Evolutionary conservation across 2,797 vertebrate genomes (phyloP).

Genomic region (Galago senegalensis): DNA sequence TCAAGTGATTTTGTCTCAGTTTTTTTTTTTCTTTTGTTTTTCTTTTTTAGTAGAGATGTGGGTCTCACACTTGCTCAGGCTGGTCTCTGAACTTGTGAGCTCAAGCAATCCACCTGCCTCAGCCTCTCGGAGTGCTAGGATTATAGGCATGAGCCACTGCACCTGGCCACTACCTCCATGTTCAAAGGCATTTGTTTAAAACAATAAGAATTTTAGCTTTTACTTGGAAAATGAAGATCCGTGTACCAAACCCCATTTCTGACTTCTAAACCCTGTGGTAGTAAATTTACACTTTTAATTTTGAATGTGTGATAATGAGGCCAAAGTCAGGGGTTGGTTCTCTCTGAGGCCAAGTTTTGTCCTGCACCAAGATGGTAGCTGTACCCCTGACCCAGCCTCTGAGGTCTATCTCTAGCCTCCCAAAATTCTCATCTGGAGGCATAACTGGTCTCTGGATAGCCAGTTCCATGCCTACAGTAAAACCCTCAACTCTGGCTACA

Average conservation of each 20-base stretch:
- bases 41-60: no score
- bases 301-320: not conserved
- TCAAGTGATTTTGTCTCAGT: no score
- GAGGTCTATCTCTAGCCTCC: not conserved
- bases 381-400: not conserved
- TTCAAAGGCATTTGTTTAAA: not conserved
- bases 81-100: no score
- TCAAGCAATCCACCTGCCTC: no score
- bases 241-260: not conserved
- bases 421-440: not conserved
- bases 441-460: not conserved
- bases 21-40: no score
- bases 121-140: no score
- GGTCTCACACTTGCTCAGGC: no score
- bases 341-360: not conserved
- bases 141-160: no score
- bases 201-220: not conserved
- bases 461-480: not conserved
- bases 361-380: not conserved
- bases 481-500: not conserved
- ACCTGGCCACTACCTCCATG: not conserved
- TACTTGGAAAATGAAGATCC: slow-evolving; percentile 34
- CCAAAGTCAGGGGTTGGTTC: not conserved
- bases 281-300: not conserved
- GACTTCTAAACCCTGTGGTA: not conserved